Evolutionary conservation across 2,888 invertebrate genomes (phyloP).

Genomic region (Helicoverpa assulta): DNA sequence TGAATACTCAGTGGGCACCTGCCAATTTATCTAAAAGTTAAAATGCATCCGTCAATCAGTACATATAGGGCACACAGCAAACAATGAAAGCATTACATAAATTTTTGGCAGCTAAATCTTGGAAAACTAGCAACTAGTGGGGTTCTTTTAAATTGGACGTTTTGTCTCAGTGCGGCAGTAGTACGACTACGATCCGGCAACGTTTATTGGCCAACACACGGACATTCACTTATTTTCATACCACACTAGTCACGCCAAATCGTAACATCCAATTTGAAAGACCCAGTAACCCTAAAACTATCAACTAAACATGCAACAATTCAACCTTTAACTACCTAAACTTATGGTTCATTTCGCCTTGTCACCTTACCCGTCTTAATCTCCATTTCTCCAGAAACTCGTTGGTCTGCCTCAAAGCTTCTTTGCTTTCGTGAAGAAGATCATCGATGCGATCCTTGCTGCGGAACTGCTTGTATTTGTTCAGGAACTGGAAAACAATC

Average conservation of each 20-base stretch:
- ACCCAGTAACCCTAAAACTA: no score
- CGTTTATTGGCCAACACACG: no score
- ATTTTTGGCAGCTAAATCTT: no score
- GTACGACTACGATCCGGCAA: no score
- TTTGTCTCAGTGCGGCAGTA: no score
- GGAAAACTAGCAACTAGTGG: no score
- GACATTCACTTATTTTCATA: no score
- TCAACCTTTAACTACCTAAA: not conserved
- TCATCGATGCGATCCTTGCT: slow-evolving; percentile 77
- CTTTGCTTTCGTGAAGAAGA: slow-evolving; percentile 79
- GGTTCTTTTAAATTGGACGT: no score
- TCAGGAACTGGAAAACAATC: slow-evolving; percentile 73
- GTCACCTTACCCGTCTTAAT: slow-evolving; percentile 72
- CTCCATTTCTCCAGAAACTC: slow-evolving; percentile 83
- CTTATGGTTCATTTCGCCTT: not conserved
- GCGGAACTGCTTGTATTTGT: slow-evolving; percentile 74
- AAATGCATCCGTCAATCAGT: slow-evolving; percentile 1
- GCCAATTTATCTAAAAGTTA: slow-evolving; percentile 67
- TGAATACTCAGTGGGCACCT: slow-evolving; percentile 71
- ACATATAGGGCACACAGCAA: not conserved
- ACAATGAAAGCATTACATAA: not conserved
- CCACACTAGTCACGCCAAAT: no score
- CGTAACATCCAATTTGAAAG: no score
- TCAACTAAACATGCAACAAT: not conserved
- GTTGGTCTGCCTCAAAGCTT: slow-evolving; percentile 77